Evolutionary conservation across 2,888 invertebrate genomes (phyloP).

Genomic region (Periphyllus acericola): DNA sequence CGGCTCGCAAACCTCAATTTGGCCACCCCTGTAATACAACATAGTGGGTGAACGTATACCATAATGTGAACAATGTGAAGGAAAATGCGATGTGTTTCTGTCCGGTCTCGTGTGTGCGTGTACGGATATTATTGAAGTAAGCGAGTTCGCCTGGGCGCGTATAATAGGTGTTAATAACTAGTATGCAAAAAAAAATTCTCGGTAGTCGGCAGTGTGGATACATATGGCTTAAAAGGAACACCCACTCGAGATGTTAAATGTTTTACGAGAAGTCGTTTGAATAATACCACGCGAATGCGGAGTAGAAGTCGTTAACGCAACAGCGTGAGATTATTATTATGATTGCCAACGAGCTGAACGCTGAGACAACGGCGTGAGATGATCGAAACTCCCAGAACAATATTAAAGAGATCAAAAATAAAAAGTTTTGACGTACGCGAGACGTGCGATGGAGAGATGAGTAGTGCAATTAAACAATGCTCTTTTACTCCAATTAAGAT

Average conservation of each 20-base stretch:
- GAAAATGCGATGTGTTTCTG: background rate
- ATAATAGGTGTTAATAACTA: background rate
- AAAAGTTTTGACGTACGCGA: background rate
- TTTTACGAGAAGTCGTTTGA: background rate
- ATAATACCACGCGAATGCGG: background rate
- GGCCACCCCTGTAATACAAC: too few relatives aligned
- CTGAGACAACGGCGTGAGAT: background rate
- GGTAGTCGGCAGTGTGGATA: background rate
- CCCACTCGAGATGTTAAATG: background rate
- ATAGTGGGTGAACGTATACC: too few relatives aligned
- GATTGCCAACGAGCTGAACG: background rate
- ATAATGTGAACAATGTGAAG: too few relatives aligned
- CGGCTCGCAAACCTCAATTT: too few relatives aligned
- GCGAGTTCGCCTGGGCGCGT: background rate
- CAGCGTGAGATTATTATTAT: background rate
- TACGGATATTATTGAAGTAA: background rate
- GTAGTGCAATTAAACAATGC: conserved; percentile 20
- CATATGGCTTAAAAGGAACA: background rate
- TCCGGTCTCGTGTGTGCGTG: background rate
- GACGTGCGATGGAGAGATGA: background rate
- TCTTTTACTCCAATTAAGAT: conserved; percentile 23
- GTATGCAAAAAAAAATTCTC: background rate
- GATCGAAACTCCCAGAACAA: background rate
- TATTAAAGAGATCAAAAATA: background rate
- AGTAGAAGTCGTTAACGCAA: background rate